Conservation (phyloP, 2,113 vertebrate species). For the Scortum barcoo region DNA sequence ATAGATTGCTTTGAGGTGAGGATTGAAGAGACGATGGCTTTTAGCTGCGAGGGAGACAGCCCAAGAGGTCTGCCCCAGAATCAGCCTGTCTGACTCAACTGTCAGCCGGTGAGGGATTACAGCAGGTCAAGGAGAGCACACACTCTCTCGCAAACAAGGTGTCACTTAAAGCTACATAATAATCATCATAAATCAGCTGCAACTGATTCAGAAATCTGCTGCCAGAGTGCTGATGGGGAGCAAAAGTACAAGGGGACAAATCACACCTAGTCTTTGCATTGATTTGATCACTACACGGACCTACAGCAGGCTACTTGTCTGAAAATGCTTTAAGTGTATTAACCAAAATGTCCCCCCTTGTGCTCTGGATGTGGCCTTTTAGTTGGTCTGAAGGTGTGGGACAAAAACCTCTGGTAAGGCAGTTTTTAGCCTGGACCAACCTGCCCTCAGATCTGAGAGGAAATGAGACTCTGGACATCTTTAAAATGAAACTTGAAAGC, state of each 20-base stretch:
- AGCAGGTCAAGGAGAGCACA: conserved; percentile 47
- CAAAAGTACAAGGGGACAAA: neutral
- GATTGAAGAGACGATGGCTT: conserved; percentile 52
- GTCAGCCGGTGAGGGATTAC: conserved; percentile 57
- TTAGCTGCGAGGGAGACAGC: conserved; percentile 47
- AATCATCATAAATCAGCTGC: neutral
- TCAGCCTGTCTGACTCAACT: conserved; percentile 41
- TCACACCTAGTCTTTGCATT: neutral
- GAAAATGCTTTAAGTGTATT: conserved; percentile 4
- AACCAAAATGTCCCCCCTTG: neutral
- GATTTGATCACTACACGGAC: neutral
- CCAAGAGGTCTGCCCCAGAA: conserved; percentile 50
- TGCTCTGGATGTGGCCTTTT: conserved; percentile 1
- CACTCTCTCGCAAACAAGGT: neutral
- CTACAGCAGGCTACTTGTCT: neutral
- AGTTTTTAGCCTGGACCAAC: conserved; percentile 8
- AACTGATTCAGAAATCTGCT: neutral
- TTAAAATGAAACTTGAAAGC: neutral
- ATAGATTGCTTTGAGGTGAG: conserved; percentile 58
- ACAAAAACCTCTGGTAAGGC: neutral
- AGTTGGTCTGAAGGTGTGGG: neutral
- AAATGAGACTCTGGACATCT: neutral
- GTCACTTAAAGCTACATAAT: neutral
- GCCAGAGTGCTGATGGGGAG: neutral
- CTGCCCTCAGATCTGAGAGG: neutral